phyloP scores from a whole-genome alignment of 92 coral and sea anemone species.

The Virgularia gustaviana region DNA sequence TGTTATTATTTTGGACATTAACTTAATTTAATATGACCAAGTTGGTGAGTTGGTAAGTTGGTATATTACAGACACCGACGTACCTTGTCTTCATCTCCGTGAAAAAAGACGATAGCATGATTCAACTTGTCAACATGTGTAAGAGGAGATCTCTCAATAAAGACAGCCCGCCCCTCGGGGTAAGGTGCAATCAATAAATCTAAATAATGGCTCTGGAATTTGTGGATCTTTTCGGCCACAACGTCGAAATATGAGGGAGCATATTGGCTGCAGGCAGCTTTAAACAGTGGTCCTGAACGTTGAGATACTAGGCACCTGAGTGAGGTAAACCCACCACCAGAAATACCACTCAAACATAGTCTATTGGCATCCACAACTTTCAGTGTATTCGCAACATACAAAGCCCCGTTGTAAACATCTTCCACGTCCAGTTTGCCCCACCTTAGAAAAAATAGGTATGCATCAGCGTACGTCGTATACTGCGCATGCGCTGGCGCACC shows the following conservation, averaged over 20 bases:
- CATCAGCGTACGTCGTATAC: too few relatives aligned
- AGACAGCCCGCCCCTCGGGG: slow-evolving; percentile 58
- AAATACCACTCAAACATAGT: slow-evolving; percentile 74
- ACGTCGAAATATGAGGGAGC: slow-evolving; percentile 67
- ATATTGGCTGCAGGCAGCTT: slow-evolving; percentile 78
- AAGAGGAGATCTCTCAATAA: slow-evolving; percentile 74
- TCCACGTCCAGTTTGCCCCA: slow-evolving; percentile 88
- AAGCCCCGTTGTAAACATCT: slow-evolving; percentile 79
- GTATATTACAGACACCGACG: too few relatives aligned
- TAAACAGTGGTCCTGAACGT: slow-evolving; percentile 59
- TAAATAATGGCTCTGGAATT: slow-evolving; percentile 75
- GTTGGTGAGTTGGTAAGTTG: too few relatives aligned
- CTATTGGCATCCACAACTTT: slow-evolving; percentile 63
- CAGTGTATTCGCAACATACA: slow-evolving; percentile 62
- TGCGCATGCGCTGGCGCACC: too few relatives aligned
- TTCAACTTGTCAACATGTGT: slow-evolving; percentile 55
- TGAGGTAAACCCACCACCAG: slow-evolving; percentile 85
- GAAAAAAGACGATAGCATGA: slow-evolving; percentile 71
- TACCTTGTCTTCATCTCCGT: slow-evolving; percentile 88
- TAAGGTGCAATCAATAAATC: slow-evolving; percentile 70
- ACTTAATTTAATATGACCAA: too few relatives aligned
- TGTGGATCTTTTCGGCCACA: slow-evolving; percentile 72
- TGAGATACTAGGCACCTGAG: slow-evolving; percentile 65
- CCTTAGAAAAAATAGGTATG: slow-evolving; percentile 45
- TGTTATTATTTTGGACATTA: too few relatives aligned